A percentile compares a stretch with the other conserved stretches of the same genome.
Evolutionary conservation across 92 coral and sea anemone species (phyloP).

Genomic region (Desmophyllum pertusum): DNA sequence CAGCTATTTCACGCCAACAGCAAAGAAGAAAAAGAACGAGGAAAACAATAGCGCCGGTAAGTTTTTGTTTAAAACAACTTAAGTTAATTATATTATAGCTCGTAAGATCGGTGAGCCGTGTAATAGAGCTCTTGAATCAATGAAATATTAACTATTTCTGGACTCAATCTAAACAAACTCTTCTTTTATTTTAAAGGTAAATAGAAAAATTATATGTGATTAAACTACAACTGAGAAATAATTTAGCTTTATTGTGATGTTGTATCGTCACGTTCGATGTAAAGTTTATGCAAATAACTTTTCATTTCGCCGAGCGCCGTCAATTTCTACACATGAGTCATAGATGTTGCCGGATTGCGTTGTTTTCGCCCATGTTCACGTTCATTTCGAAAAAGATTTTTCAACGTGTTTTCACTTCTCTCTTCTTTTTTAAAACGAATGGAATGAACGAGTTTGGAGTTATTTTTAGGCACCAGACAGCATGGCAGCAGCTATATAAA

Average conservation of each 20-base stretch:
- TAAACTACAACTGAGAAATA: slow-evolving; percentile 28
- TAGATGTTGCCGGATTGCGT: not conserved
- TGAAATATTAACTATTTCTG: slow-evolving; percentile 25
- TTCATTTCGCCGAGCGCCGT: slow-evolving; percentile 17
- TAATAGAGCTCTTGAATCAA: slow-evolving; percentile 30
- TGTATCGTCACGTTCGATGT: slow-evolving; percentile 23
- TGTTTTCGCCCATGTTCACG: slow-evolving; percentile 20
- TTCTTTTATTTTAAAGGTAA: slow-evolving; percentile 10
- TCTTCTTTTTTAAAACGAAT: slow-evolving; percentile 15
- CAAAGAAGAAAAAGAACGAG: slow-evolving; percentile 25
- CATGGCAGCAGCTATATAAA: slow-evolving; percentile 11
- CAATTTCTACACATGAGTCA: slow-evolving; percentile 34
- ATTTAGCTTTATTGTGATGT: slow-evolving; percentile 26
- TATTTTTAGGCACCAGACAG: slow-evolving; percentile 28
- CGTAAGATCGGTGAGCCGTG: slow-evolving; percentile 18
- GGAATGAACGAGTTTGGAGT: slow-evolving; percentile 28
- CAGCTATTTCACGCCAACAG: slow-evolving; percentile 37
- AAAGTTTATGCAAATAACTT: slow-evolving; percentile 21
- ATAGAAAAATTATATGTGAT: slow-evolving; percentile 21
- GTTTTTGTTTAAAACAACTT: slow-evolving; percentile 13
- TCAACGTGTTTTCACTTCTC: slow-evolving; percentile 26
- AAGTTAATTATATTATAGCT: slow-evolving; percentile 22
- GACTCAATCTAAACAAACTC: slow-evolving; percentile 5
- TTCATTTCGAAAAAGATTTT: slow-evolving; percentile 11
- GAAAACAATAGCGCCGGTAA: slow-evolving; percentile 22